Conservation (phyloP, 2,113 vertebrate species). For the Ondatra zibethicus region DNA sequence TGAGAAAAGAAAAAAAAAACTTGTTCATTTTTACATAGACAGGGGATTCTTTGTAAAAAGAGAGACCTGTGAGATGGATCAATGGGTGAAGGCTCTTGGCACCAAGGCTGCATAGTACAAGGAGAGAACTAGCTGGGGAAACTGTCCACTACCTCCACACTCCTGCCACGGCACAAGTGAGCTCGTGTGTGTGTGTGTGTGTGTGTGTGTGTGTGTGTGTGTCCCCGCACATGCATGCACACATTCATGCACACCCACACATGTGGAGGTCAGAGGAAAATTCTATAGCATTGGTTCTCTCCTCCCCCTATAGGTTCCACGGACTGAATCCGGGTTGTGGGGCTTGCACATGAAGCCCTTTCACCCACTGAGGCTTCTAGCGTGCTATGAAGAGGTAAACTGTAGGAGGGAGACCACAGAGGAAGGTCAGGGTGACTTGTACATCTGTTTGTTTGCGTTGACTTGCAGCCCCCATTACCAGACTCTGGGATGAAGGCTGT, state of each 20-base stretch:
- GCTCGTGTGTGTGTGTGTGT: background rate
- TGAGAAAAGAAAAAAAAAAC: background rate
- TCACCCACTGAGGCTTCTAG: background rate
- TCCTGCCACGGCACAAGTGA: background rate
- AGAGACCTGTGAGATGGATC: background rate
- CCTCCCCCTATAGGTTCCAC: background rate
- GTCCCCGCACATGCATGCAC: accelerated
- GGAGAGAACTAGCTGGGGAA: background rate
- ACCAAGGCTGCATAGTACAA: background rate
- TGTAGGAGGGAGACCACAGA: background rate
- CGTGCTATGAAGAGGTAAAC: background rate
- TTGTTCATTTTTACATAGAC: background rate
- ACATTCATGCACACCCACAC: background rate
- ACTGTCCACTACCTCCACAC: background rate
- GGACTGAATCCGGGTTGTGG: background rate
- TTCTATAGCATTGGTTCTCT: background rate
- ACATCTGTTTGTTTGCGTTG: background rate
- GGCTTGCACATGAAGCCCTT: background rate
- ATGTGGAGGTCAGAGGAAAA: background rate
- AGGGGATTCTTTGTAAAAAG: background rate
- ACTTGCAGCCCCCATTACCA: too few relatives aligned
- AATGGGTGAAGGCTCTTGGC: background rate
- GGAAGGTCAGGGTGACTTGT: background rate
- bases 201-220: background rate
- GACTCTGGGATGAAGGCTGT: too few relatives aligned